Evolutionary conservation across 2,888 invertebrate genomes (phyloP), one percentile per base, ranked within the genome.

Genomic region (Polietes domitor): DNA sequence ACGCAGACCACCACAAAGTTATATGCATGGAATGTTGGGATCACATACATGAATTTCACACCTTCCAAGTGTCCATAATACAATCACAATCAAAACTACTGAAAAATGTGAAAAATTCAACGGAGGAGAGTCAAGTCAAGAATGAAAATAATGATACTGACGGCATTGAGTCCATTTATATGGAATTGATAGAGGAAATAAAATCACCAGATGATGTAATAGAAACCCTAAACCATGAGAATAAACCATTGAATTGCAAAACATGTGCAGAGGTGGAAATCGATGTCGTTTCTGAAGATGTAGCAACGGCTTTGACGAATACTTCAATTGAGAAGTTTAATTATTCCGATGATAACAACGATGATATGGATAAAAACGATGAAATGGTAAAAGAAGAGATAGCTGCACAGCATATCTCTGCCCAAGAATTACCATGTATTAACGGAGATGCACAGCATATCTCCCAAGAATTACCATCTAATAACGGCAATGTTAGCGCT

Each of bases 1-100:
- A 70, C 10, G 47, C 9, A 26, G 15, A 19, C 21, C 21, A 65
- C 26, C 26, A 4, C 24, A 58, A 5, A 24, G 58, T 58, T 2
- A 24, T 58, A 26, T 58, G 58, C 26, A 12, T 15, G 12, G 26
- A 24, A 24, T 58, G 58, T 10, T 58, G 58, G 58, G 26, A 12
- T 58, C 58, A 58, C 15, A 58, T 58, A 12, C 24, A 3, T 12
- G 58, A 58, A 21, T 58, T 58, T 58, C 58, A 58, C 15, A 58
- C 12, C 15, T 58, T 58, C 15, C 24, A 58, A 26, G 12, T 24
- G 58, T 58, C 58, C 4, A 24, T 58, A 24, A 19, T 58, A 24
- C 10, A 58, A 12, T 26, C 26, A 26, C 58, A 58, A 24, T 4
- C 21, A 12, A 24, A 58, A 26, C 24, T 58, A 37, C 1, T 37